Base-by-base conservation (phyloP, 2,888 invertebrate genomes). In the Hyppa rectilinea region DNA sequence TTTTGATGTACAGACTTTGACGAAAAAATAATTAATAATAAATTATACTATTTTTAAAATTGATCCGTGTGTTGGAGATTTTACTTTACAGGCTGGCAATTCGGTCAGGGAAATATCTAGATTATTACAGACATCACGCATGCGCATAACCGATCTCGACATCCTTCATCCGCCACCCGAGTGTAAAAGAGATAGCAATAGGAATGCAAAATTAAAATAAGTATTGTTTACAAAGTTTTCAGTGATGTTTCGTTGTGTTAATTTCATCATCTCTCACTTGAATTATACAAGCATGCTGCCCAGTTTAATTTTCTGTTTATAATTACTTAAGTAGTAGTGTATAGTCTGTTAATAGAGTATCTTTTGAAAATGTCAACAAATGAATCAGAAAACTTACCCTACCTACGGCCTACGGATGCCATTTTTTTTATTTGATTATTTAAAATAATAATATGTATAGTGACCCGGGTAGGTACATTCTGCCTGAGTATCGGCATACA, bases 31-130 rank as follows among this genome's bases (percentile, higher is more conserved):
- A n/a, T n/a, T n/a, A n/a, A n/a, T n/a, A n/a, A n/a, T n/a, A n/a
- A n/a, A n/a, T n/a, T n/a, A n/a, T n/a, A n/a, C n/a, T n/a, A n/a
- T n/a, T 10, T 47, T 47, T 29, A 17, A 10, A n/a, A 29, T 9
- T 2, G 6, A 1, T 20, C 1, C 4, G 4, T n/a, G 4, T 31
- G 26, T 31, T 23, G 69, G 45, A 47, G 20, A 47, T 55, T 55
- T 69, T 7, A 55, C 20, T 47, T 49, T 12, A 55, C 2, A 34
- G 12, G 14, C 68, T 69, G 69, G 68, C 47, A 67, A 69, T 38
- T 40, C 38, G 9, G 34, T 29, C n/a, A 29, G 17, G 23, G 50
- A 71, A 45, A 31, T 45, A 29, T 50, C 69, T 38, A 23, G 62
- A 66, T 14, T 49, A 20, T 62, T 53, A 52, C 14, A 53, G 36